phyloP scores from a whole-genome alignment of 2,113 vertebrate genomes.

The Hippocampus barbouri region DNA sequence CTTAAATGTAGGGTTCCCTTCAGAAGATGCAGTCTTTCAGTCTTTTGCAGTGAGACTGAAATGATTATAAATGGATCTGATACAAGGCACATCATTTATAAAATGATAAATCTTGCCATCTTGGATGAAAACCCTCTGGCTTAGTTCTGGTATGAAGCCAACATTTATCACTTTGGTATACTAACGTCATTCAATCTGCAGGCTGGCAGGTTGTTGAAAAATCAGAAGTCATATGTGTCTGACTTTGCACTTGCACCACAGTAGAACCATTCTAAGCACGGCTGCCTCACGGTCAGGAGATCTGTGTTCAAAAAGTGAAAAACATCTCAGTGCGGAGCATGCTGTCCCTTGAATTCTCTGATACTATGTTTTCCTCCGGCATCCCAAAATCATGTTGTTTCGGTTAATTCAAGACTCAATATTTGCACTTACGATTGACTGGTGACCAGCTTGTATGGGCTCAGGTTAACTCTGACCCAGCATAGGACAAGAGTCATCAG shows the following conservation, averaged over 20 bases:
- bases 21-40: background rate
- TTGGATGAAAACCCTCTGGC: background rate
- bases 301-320: background rate
- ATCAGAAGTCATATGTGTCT: background rate
- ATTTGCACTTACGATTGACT: too few relatives aligned
- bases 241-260: background rate
- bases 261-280: background rate
- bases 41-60: background rate
- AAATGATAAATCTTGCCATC: background rate
- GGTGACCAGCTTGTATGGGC: too few relatives aligned
- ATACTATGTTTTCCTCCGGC: background rate
- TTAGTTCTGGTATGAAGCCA: conserved; percentile 1
- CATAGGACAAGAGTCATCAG: background rate
- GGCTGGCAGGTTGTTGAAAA: background rate
- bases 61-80: background rate
- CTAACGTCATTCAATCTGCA: background rate
- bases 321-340: background rate
- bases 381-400: background rate
- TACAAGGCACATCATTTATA: conserved; percentile 1
- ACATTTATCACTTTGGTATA: background rate
- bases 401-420: too few relatives aligned
- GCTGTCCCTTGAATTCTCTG: background rate
- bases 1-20: background rate
- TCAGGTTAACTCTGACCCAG: background rate
- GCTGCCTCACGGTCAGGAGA: background rate